Evolutionary conservation across 2,797 vertebrate genomes (phyloP).

Genomic region (Gymnothorax javanicus): DNA sequence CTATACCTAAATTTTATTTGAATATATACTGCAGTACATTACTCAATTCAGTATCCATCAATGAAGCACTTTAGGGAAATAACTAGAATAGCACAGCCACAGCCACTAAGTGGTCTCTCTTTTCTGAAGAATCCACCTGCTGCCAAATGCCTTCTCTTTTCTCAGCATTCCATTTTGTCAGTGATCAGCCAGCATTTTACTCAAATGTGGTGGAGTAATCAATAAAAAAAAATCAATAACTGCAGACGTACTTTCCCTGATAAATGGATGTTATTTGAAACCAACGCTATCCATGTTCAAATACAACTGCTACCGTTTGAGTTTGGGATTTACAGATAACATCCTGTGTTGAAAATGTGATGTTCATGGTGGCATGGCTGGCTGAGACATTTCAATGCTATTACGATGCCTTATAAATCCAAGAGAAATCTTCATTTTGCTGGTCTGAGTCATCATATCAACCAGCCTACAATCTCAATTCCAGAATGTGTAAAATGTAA

Average conservation of each 20-base stretch:
- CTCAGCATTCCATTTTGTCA: not conserved
- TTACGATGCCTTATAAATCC: not conserved
- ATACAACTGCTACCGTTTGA: not conserved
- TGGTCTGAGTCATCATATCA: not conserved
- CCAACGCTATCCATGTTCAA: not conserved
- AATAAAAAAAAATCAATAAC: not conserved
- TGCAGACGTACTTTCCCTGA: not conserved
- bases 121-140: not conserved
- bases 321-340: not conserved
- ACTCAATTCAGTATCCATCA: not conserved
- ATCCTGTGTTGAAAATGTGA: not conserved
- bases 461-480: not conserved
- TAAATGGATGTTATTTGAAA: not conserved
- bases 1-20: not conserved
- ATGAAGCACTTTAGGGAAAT: conserved; percentile 8
- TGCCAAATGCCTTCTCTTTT: not conserved
- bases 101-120: not conserved
- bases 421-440: not conserved
- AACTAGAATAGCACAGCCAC: not conserved
- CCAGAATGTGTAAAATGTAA: not conserved
- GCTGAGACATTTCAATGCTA: not conserved
- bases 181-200: not conserved
- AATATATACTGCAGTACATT: not conserved
- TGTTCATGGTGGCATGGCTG: not conserved
- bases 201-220: not conserved